phyloP scores from a whole-genome alignment of 2,113 vertebrate genomes.

The Bos javanicus region DNA sequence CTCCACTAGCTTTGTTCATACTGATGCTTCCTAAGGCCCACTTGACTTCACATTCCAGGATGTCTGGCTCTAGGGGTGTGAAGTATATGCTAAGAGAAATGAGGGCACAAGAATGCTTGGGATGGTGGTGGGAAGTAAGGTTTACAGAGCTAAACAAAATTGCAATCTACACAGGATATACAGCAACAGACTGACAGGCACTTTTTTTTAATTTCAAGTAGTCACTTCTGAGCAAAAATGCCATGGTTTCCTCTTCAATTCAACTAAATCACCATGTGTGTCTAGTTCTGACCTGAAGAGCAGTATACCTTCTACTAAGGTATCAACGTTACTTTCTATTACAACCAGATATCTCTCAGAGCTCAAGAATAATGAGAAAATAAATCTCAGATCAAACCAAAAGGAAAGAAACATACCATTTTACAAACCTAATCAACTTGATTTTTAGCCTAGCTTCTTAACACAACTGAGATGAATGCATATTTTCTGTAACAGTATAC shows the following conservation, averaged over 20 bases:
- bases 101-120: background rate
- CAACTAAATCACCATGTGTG: background rate
- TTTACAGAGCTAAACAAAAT: background rate
- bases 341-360: background rate
- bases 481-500: background rate
- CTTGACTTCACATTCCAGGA: too few species aligned
- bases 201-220: background rate
- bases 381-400: conserved; percentile 22
- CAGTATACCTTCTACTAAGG: background rate
- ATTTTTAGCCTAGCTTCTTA: conserved; percentile 13
- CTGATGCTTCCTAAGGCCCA: too few species aligned
- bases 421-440: conserved; percentile 7
- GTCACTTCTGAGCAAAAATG: background rate
- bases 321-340: conserved; percentile 7
- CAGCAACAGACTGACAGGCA: background rate
- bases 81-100: background rate
- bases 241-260: conserved; percentile 1
- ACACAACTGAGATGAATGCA: background rate
- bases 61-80: too few species aligned
- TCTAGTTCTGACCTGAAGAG: background rate
- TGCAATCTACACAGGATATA: background rate
- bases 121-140: background rate
- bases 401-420: conserved; percentile 31
- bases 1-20: too few species aligned
- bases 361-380: conserved; percentile 35